phyloP scores from a whole-genome alignment of 1,140 invertebrate genomes.

The Drosophila littoralis region DNA sequence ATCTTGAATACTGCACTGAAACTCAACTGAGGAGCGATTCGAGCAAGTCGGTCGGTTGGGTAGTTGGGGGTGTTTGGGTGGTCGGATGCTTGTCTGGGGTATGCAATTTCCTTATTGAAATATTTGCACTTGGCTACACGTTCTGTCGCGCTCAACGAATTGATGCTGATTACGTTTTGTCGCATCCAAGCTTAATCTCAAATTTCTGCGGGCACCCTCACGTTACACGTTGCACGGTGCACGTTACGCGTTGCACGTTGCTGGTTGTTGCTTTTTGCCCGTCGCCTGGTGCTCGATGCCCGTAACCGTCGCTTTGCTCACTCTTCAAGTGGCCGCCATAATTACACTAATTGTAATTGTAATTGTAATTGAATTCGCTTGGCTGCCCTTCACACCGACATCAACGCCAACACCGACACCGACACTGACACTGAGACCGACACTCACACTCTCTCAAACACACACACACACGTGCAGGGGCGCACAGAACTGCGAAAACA shows the following conservation, averaged over 20 bases:
- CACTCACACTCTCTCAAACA: constrained; percentile 10
- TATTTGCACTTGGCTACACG: constrained; percentile 50
- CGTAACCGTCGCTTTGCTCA: constrained; percentile 35
- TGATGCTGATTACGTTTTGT: constrained; percentile 19
- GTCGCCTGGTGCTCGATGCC: not conserved
- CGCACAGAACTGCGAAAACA: constrained; percentile 32
- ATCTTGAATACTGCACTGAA: constrained; percentile 48
- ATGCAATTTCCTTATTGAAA: constrained; percentile 57
- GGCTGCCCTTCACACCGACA: constrained; percentile 44
- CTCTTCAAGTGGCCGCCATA: constrained; percentile 66
- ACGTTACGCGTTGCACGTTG: constrained; percentile 21
- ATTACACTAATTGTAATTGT: constrained; percentile 69
- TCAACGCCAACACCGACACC: constrained; percentile 5
- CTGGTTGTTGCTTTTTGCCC: constrained; percentile 14
- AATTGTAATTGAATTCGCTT: constrained; percentile 80
- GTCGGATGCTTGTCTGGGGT: constrained; percentile 13
- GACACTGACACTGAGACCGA: constrained; percentile 1
- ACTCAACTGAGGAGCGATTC: not conserved
- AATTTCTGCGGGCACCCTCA: constrained; percentile 71
- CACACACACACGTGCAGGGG: constrained; percentile 41
- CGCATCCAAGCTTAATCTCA: constrained; percentile 36
- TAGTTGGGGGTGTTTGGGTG: not conserved
- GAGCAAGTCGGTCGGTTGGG: not conserved
- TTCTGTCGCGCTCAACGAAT: constrained; percentile 20
- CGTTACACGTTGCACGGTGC: constrained; percentile 18